Evolutionary conservation across 2,888 invertebrate species (phyloP).

Genomic region (Idaea biselata): DNA sequence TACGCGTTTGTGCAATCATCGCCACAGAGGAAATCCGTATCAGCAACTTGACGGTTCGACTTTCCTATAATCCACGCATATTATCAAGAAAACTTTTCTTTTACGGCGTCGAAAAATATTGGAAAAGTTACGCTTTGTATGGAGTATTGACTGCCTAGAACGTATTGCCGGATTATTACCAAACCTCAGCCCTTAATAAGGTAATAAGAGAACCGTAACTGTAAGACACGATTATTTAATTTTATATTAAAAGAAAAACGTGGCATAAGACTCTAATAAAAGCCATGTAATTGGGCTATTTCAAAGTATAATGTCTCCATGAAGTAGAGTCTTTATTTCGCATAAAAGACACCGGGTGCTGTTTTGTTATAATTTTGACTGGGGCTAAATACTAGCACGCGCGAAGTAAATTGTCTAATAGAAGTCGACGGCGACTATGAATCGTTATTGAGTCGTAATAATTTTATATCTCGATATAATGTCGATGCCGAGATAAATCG

Average conservation of each 20-base stretch:
- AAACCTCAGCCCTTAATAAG: conserved; percentile 14
- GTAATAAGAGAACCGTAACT: conserved; percentile 31
- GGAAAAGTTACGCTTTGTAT: conserved; percentile 40
- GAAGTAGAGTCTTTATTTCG: conserved; percentile 36
- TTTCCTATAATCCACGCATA: conserved; percentile 30
- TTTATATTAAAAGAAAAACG: conserved; percentile 36
- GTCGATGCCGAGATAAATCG: conserved; percentile 23
- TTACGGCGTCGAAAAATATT: conserved; percentile 42
- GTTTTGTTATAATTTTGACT: conserved; percentile 26
- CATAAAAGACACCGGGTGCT: conserved; percentile 32
- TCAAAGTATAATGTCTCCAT: conserved; percentile 35
- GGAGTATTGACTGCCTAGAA: conserved; percentile 26
- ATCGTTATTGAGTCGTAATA: conserved; percentile 26
- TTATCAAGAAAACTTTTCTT: conserved; percentile 37
- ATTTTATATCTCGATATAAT: conserved; percentile 25
- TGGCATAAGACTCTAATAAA: conserved; percentile 32
- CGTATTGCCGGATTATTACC: conserved; percentile 27
- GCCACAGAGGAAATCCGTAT: conserved; percentile 45
- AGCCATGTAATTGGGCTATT: conserved; percentile 36
- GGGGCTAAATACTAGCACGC: conserved; percentile 19
- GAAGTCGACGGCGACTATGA: conserved; percentile 23
- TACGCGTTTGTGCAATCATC: conserved; percentile 61
- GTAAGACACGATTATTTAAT: conserved; percentile 37
- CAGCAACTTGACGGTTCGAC: conserved; percentile 30
- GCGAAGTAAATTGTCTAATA: conserved; percentile 23